These are phyloP conservation scores for Lampris incognitus DNA, from an alignment of 2,113 vertebrate species.

Conservation along the genomic window DNA sequence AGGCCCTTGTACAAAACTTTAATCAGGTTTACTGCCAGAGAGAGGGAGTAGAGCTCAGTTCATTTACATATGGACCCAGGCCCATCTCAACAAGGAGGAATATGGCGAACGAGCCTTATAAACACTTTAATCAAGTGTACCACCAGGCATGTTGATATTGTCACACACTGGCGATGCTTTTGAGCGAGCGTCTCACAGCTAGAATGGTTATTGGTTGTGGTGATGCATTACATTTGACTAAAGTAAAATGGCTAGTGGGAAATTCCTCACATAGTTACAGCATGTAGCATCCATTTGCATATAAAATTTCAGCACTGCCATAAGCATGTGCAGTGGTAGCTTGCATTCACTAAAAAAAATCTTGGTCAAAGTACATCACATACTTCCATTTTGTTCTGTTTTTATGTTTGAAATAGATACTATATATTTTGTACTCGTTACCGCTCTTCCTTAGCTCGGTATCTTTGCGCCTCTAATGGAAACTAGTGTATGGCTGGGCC, in stretches of 20 bases:
- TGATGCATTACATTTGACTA: conserved; percentile 25
- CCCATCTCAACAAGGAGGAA: neutral
- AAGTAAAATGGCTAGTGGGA: conserved; percentile 6
- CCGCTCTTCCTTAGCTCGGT: too few relatives aligned
- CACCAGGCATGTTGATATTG: conserved; percentile 50
- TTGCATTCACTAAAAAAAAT: too few relatives aligned
- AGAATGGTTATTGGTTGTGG: conserved; percentile 32
- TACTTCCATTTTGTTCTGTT: too few relatives aligned
- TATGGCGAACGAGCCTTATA: conserved; percentile 42
- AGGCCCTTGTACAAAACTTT: conserved; percentile 57
- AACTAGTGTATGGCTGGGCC: too few relatives aligned
- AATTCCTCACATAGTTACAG: too few relatives aligned
- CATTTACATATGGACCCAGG: conserved; percentile 61
- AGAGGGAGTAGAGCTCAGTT: conserved; percentile 6
- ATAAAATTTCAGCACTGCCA: too few relatives aligned
- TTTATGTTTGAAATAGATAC: too few relatives aligned
- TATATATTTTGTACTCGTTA: too few relatives aligned
- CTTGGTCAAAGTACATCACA: too few relatives aligned
- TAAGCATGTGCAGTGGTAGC: too few relatives aligned
- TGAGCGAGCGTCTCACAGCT: conserved; percentile 35
- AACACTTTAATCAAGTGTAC: conserved; percentile 58
- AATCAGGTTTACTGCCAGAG: conserved; percentile 61
- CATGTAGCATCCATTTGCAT: too few relatives aligned
- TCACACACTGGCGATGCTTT: conserved; percentile 27
- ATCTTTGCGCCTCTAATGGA: too few relatives aligned